Percentiles rank a stretch among this genome's conserved stretches.
phyloP scores from a whole-genome alignment of 2,113 vertebrate species.

The Megalops atlanticus region DNA sequence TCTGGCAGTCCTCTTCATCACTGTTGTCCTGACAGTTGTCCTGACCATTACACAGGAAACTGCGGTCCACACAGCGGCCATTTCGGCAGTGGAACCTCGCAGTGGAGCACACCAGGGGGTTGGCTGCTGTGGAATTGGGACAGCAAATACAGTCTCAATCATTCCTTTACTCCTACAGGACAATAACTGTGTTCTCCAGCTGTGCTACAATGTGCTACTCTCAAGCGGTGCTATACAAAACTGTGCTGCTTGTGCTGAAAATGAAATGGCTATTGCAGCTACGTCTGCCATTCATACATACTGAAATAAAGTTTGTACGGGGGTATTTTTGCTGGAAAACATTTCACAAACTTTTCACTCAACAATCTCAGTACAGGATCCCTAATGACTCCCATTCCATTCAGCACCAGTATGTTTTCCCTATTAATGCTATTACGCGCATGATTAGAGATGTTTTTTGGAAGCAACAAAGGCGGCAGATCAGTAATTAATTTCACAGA shows the following conservation, averaged over 20 bases:
- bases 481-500: conserved; percentile 3
- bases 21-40: conserved; percentile 97
- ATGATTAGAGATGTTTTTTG: not conserved
- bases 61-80: conserved; percentile 93
- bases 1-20: conserved; percentile 90
- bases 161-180: too few species aligned
- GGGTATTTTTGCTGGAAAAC: too few species aligned
- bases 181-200: too few species aligned
- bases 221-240: too few species aligned
- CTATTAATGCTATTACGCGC: not conserved
- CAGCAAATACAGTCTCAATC: too few species aligned
- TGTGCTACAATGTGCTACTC: too few species aligned
- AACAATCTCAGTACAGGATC: not conserved
- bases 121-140: conserved; percentile 73
- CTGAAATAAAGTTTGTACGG: not conserved
- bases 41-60: conserved; percentile 92
- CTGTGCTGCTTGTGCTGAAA: too few species aligned
- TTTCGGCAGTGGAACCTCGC: conserved; percentile 94
- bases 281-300: not conserved
- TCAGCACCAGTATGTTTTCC: not conserved
- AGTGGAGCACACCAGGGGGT: conserved; percentile 90
- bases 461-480: not conserved
- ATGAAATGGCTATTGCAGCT: not conserved
- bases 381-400: not conserved
- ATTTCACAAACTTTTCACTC: not conserved